phyloP scores from a whole-genome alignment of 2,888 invertebrate genomes.

The Scaptomyza polygonia region DNA sequence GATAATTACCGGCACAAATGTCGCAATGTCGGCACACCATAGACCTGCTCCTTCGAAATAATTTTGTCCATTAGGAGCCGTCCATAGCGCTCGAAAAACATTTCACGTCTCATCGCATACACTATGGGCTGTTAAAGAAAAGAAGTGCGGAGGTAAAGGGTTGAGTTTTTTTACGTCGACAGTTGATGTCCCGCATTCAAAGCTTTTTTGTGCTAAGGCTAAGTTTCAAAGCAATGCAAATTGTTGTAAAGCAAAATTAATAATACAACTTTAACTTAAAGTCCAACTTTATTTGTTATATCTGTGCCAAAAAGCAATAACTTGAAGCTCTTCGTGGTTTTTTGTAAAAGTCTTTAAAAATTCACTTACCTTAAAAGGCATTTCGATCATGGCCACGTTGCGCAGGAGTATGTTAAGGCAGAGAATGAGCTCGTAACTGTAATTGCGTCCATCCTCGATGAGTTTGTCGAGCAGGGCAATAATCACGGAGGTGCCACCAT shows the following conservation, averaged over 20 bases:
- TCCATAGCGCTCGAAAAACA: constrained; percentile 83
- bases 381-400: constrained; percentile 86
- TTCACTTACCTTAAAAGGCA: constrained; percentile 84
- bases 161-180: background rate
- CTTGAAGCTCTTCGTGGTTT: background rate
- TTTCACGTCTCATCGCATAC: constrained; percentile 77
- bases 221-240: background rate
- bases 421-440: constrained; percentile 89
- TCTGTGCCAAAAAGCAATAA: no score
- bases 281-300: no score
- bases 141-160: background rate
- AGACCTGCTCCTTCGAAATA: constrained; percentile 82
- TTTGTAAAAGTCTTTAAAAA: background rate
- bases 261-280: background rate
- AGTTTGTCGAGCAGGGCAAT: constrained; percentile 88
- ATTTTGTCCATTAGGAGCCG: constrained; percentile 82
- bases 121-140: constrained; percentile 77
- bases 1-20: constrained; percentile 87
- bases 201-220: background rate
- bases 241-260: background rate
- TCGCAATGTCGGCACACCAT: constrained; percentile 87
- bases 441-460: constrained; percentile 87
- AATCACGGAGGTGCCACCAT: constrained; percentile 87
- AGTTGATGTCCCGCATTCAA: constrained; percentile 2
- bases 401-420: constrained; percentile 89